Percentiles rank a stretch among this genome's conserved stretches.
Evolutionary conservation across 2,888 invertebrate genomes (phyloP).

Genomic region (Andrena hattorfiana): DNA sequence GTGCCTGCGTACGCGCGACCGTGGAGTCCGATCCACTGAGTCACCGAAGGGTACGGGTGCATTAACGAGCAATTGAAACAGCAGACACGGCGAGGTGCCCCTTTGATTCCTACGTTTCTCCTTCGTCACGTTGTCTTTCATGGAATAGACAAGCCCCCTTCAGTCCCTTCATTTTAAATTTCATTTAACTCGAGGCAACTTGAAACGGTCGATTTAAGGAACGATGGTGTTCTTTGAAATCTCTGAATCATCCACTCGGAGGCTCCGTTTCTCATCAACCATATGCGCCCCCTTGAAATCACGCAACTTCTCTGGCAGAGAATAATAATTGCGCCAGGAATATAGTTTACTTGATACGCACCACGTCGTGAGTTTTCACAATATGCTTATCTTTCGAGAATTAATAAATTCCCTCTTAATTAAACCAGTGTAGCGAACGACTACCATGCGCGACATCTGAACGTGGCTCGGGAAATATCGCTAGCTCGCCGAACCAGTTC

Average conservation of each 20-base stretch:
- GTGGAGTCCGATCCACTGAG: slow-evolving; percentile 39
- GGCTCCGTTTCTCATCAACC: no score
- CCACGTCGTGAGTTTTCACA: no score
- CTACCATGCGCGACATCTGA: slow-evolving; percentile 53
- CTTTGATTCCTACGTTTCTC: background rate
- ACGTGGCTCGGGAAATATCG: slow-evolving; percentile 17
- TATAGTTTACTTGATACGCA: no score
- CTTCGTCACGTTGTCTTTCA: background rate
- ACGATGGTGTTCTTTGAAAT: no score
- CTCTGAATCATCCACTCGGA: no score
- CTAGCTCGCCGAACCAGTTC: background rate
- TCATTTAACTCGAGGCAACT: background rate
- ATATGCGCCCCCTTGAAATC: no score
- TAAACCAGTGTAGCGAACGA: background rate
- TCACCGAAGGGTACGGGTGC: slow-evolving; percentile 32
- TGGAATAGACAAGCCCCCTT: background rate
- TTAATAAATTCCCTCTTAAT: background rate
- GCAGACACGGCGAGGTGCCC: background rate
- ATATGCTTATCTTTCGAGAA: no score
- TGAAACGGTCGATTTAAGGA: no score
- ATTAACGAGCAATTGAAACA: slow-evolving; percentile 43
- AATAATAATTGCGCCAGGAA: no score
- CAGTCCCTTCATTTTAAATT: background rate
- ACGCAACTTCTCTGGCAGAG: no score
- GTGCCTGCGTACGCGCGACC: slow-evolving; percentile 18